Evolutionary conservation across 2,113 vertebrate genomes (phyloP).

Genomic region (Plecturocebus donacophilus): DNA sequence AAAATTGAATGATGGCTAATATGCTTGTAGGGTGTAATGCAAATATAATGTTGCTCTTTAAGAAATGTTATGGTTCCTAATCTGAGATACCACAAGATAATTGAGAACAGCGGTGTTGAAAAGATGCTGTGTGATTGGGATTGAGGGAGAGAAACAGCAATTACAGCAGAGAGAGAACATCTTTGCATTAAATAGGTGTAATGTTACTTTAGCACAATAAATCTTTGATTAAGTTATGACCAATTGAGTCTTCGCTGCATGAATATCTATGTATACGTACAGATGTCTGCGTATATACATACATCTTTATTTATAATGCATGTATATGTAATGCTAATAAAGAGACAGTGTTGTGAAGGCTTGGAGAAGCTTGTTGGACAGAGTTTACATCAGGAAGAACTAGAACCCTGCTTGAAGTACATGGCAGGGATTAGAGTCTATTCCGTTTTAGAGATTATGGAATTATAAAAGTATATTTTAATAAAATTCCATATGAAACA

Average conservation of each 20-base stretch:
- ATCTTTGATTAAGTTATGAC: not conserved
- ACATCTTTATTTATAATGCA: not conserved
- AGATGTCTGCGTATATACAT: not conserved
- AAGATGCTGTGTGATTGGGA: not conserved
- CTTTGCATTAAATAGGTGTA: not conserved
- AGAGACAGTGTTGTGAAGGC: not conserved
- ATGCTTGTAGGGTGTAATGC: not conserved
- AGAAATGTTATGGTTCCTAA: not conserved
- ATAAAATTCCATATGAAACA: not conserved
- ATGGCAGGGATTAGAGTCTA: not conserved
- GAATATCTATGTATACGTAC: not conserved
- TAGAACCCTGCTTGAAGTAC: not conserved
- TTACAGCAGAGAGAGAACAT: not conserved
- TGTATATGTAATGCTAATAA: not conserved
- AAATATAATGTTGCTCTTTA: not conserved
- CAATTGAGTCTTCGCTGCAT: not conserved
- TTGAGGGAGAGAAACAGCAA: not conserved
- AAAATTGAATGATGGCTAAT: not conserved
- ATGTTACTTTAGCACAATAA: not conserved
- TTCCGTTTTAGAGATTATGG: constrained; percentile 9
- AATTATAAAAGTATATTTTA: not conserved
- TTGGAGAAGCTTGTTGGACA: not conserved
- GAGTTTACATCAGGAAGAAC: constrained; percentile 2
- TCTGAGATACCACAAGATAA: not conserved
- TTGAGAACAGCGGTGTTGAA: not conserved